Base-by-base conservation (phyloP, 92 coral and sea anemone species). In the Pocillopora grandis region DNA sequence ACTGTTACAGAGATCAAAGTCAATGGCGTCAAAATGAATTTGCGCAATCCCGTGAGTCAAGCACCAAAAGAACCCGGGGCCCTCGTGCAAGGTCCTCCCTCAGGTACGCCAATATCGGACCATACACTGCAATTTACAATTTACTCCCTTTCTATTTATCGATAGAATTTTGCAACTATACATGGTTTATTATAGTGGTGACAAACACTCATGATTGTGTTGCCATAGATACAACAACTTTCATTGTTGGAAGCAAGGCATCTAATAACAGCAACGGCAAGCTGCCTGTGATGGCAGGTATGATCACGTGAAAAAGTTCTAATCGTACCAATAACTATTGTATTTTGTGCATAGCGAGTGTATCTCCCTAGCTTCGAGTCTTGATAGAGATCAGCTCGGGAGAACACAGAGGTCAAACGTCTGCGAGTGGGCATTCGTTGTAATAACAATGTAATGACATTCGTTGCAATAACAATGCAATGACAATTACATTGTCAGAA, bases 221-320 rank as follows among this genome's bases (percentile, higher is more conserved):
- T 9, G 2, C 35, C 60, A 31, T 27, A 81, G 85, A 37, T 3
- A 19, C 85, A 1, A 60, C 68, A 71, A 81, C 78, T 2, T 81
- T 13, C 60, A 58, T 81, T 58, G 78, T 81, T 81, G 77, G 77
- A 37, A 17, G 74, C 36, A 83, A 83, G 57, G 58, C 64, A 21
- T 49, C 86, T 35, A 58, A 49, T 55, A 35, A 52, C 35, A 73
- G 55, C 16, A 33, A 21, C 1, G 36, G 57, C 33, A 56, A 66
- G 18, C 84, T 65, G 12, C 86, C 86, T 19, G 62, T 14, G 61
- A 83, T 83, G 86, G 80, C 80, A 83, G 86, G 80, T 83, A 80
- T 62, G 19, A 59, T 33, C 23, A 42, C 52, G 52, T 42, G 52
- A 42, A 3, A 3, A 42, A 3, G 52, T 42, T 42, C 52, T 42